Base-by-base conservation (phyloP, 2,797 vertebrate genomes). In the Scleropages formosus region DNA sequence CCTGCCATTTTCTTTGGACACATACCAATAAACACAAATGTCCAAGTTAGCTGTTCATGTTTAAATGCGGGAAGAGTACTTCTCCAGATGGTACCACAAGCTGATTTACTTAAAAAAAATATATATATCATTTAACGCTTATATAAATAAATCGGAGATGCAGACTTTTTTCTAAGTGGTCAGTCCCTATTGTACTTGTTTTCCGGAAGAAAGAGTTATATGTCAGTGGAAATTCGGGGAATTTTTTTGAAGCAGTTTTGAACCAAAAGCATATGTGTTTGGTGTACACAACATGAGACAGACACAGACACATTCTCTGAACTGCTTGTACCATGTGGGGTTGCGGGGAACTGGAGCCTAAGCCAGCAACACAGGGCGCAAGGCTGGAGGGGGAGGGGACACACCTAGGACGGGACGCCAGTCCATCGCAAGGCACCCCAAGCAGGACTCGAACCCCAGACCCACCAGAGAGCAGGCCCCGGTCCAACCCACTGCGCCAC, bases 21-120 rank as follows among this genome's bases (percentile, higher is more conserved):
- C 56, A 59, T 58, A 82, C 72, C 75, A 77, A 73, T 59, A 74
- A 83, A 83, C 77, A 83, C 82, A 81, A 79, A 79, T 73, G 82
- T 77, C 73, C 80, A 80, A 24, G 59, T 27, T 82, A 77, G 51
- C 75, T 77, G 75, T 79, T 73, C 73, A 70, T 24, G 76, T 73
- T 86, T 82, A 75, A 63, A 82, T 82, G 84, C 80, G 80, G 67
- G 79, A 79, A 76, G 75, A 87, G 63, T 79, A 72, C 24, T 84
- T 88, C 66, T 80, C 80, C 86, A 89, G 86, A 87, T 87, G 85
- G 72, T 75, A 70, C 65, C 74, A 61, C 75, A 80, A 79, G 76
- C 81, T 20, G 74, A 72, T 69, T 6, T 39, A 39, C 31, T 39
- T 39, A 22, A 68, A 60, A 59, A 77, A n/a, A 58, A 69, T 64